Evolutionary conservation across 2,113 vertebrate genomes (phyloP), one percentile per base, ranked within the genome.

Genomic region (Eubucco bourcierii): DNA sequence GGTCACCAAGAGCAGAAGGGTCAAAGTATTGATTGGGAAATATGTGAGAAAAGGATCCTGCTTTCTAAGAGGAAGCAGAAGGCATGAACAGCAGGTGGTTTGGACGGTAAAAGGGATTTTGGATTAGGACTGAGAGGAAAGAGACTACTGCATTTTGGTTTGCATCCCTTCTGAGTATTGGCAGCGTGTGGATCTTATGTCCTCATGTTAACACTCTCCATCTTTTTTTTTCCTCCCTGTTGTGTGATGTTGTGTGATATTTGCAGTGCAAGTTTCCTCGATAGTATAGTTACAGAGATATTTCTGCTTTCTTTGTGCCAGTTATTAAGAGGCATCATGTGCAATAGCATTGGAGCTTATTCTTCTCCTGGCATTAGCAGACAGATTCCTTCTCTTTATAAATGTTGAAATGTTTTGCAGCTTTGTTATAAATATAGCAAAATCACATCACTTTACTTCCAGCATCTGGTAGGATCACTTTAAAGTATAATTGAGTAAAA

Each of bases 401-500:
- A 95, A 86, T 55, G 82, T 95, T 96, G 93, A 93, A 93, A 93
- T 96, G 66, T 94, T 94, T 86, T 88, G 50, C 63, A 84, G 90
- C 72, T 86, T 73, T 80, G 82, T 73, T 94, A 94, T 86, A 95
- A 95, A 94, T 94, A 95, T 66, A 96, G 73, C 44, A 90, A 93
- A 94, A 91, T 90, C 90, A 73, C 58, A 65, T 92, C 0, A 1
- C 68, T 90, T 94, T 78, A 75, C 65, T 91, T 94, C 79, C 87
- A 96, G 82, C 94, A 95, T 94, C 94, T 96, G 94, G 87, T 95
- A 85, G 33, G 58, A 93, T 81, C 59, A 28, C 66, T 95, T 88
- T 91, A 93, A 94, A 88, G 91, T 73, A 91, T 90, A 94, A 90
- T 94, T 83, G 70, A 81, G 91, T 84, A 95, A 95, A 93, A 95